These are phyloP conservation scores for Salvator merianae DNA, from an alignment of 2,113 vertebrate genomes.

Conservation along the genomic window DNA sequence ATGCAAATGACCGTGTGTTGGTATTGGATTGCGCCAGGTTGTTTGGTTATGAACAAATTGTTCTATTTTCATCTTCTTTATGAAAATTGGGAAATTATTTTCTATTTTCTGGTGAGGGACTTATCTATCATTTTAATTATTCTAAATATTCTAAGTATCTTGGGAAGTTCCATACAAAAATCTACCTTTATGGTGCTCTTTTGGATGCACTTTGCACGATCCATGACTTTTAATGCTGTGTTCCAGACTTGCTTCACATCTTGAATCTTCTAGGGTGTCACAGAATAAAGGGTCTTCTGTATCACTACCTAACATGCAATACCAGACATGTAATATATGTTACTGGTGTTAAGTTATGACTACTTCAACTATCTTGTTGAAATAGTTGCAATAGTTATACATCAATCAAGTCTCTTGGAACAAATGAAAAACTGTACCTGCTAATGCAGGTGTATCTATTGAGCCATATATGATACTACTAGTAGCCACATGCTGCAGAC, in stretches of 20 bases:
- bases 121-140: not conserved
- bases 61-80: too few relatives aligned
- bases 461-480: not conserved
- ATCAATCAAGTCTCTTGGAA: not conserved
- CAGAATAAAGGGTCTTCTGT: constrained; percentile 46
- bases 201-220: not conserved
- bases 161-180: not conserved
- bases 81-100: too few relatives aligned
- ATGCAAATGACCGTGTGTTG: too few relatives aligned
- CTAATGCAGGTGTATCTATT: not conserved
- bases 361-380: not conserved
- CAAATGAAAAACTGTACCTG: not conserved
- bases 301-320: constrained; percentile 49
- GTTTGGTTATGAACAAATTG: too few relatives aligned
- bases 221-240: not conserved
- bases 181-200: constrained; percentile 51
- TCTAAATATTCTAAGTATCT: not conserved
- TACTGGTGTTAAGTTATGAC: not conserved
- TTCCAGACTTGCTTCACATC: not conserved
- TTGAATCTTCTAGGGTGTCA: not conserved
- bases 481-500: not conserved
- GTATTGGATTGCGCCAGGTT: too few relatives aligned
- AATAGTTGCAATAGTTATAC: not conserved
- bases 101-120: too few relatives aligned
- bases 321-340: not conserved